Base-by-base conservation (phyloP, 92 coral and sea anemone species). In the Phymanthus crucifer region DNA sequence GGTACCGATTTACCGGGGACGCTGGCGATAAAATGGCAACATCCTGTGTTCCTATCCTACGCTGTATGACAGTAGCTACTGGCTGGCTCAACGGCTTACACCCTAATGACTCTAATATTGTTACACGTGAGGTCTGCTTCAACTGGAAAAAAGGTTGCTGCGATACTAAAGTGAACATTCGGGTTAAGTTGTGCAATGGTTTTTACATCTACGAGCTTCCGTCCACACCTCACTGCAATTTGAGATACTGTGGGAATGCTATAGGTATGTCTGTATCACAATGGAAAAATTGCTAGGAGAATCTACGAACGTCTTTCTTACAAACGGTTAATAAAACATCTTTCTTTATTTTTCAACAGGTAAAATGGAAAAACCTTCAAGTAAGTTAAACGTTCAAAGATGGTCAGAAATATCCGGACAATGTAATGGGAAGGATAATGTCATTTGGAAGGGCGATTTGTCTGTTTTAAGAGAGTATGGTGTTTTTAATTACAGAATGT, bases 171-270 rank as follows among this genome's bases (percentile, higher is more conserved):
- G 75, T 64, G 29, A 66, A 32, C 29, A 54, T 78, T 31, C 65
- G 38, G 35, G 76, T 78, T 26, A 32, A 69, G 1, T 67, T 52
- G 19, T 78, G 83, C 68, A 32, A 67, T 32, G 32, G 65, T 17
- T 78, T 78, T 64, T 78, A 67, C 33, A 74, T 78, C 26, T 78
- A 78, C 83, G 58, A 78, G 83, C 18, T 78, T 32, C 83, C 83
- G 31, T 65, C 66, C 26, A 17, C 46, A 4, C 43, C 66, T 3
- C 12, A 35, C 2, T 78, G 83, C n/a, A 9, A 31, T 24, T 16
- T 78, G 33, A 78, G 83, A n/a, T 78, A 68, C 46, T 78, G 83
- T 43, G 83, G 83, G 66, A 78, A 78, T 37, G 83, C 68, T 24
- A 0, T 61, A 8, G 68, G 68, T 61, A 61, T 8, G 68, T 61